These are phyloP conservation scores for Drosophila cardini DNA, from an alignment of 1,140 invertebrate species.

Conservation along the genomic window DNA sequence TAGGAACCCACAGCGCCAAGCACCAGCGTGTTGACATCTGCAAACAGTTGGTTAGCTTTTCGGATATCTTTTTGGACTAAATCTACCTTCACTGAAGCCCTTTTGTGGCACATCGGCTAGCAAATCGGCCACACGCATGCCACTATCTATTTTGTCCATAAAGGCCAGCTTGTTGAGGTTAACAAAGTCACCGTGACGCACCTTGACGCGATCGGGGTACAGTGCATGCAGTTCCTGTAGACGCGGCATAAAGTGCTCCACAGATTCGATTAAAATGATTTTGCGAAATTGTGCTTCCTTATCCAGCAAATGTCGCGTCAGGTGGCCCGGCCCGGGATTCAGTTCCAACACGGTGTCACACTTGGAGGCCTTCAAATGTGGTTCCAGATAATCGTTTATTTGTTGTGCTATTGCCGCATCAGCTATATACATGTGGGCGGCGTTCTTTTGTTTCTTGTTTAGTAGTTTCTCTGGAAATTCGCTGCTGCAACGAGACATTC, in stretches of 20 bases:
- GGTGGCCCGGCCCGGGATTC: conserved; percentile 86
- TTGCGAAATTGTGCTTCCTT: conserved; percentile 70
- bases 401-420: conserved; percentile 83
- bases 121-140: conserved; percentile 85
- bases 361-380: conserved; percentile 65
- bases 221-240: conserved; percentile 67
- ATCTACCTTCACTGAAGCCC: conserved; percentile 55
- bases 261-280: conserved; percentile 85
- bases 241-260: conserved; percentile 81
- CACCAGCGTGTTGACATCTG: conserved; percentile 85
- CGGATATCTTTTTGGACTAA: background rate
- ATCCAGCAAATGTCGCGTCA: conserved; percentile 85
- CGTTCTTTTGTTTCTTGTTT: conserved; percentile 66
- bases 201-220: conserved; percentile 77
- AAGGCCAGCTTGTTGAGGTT: conserved; percentile 86
- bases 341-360: conserved; percentile 85
- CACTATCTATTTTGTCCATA: conserved; percentile 87
- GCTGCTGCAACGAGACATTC: conserved; percentile 54
- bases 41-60: background rate
- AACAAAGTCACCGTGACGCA: conserved; percentile 85
- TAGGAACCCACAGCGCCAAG: conserved; percentile 86
- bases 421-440: conserved; percentile 69
- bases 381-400: conserved; percentile 77
- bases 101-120: conserved; percentile 84
- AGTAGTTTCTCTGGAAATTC: conserved; percentile 76